Conservation (phyloP, 2,888 invertebrate species). For the Lordiphosa andalusiaca region DNA sequence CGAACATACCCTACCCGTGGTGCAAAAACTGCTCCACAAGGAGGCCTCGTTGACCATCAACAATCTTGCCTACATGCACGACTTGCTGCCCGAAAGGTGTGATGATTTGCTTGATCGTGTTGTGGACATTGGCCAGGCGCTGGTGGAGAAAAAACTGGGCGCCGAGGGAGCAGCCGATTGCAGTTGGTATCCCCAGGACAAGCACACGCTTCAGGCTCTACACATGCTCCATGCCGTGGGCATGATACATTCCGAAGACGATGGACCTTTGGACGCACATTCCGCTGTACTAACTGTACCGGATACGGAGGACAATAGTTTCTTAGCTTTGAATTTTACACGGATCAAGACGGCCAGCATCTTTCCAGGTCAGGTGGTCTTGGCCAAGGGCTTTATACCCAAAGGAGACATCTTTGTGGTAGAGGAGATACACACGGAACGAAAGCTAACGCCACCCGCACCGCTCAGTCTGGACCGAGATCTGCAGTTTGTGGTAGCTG, state of each 20-base stretch:
- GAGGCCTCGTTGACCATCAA: constrained; percentile 77
- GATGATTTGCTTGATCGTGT: constrained; percentile 77
- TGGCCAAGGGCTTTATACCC: constrained; percentile 87
- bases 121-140: constrained; percentile 71
- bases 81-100: constrained; percentile 74
- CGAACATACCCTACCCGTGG: constrained; percentile 76
- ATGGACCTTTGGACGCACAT: constrained; percentile 85
- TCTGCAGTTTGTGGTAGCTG: constrained; percentile 86
- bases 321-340: constrained; percentile 81
- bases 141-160: constrained; percentile 76
- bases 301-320: constrained; percentile 81
- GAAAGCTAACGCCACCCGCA: constrained; percentile 79
- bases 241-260: constrained; percentile 87
- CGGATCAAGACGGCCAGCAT: constrained; percentile 79
- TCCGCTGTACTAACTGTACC: constrained; percentile 87
- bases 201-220: constrained; percentile 68
- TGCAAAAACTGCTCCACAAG: constrained; percentile 82
- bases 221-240: constrained; percentile 83
- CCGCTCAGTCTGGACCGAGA: constrained; percentile 82
- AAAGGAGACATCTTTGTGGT: constrained; percentile 86
- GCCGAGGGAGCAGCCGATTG: constrained; percentile 63
- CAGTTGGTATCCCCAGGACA: constrained; percentile 76
- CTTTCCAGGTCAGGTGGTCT: constrained; percentile 82
- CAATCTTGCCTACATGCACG: constrained; percentile 81
- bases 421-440: constrained; percentile 84